Conservation (phyloP, 2,797 vertebrate species). For the Enteromius fasciolatus region DNA sequence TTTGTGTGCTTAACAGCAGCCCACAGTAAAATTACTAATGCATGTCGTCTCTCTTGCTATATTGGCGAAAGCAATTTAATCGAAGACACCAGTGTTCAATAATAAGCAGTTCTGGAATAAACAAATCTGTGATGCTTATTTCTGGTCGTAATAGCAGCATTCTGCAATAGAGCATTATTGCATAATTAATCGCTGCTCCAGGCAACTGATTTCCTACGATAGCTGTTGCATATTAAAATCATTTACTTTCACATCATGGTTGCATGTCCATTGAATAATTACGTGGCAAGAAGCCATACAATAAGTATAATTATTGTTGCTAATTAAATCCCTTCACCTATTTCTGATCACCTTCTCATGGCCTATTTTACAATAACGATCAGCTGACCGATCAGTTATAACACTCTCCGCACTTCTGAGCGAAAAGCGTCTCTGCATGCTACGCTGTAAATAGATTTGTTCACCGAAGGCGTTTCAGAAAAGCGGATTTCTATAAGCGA, state of each 20-base stretch:
- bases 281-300: not conserved
- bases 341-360: not conserved
- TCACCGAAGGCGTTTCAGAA: not conserved
- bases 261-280: not conserved
- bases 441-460: not conserved
- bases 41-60: not conserved
- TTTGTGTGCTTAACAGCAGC: not conserved
- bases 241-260: not conserved
- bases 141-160: not conserved
- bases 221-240: conserved; percentile 4
- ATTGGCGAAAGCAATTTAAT: not conserved
- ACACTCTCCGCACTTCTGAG: not conserved
- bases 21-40: not conserved
- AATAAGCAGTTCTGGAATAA: not conserved
- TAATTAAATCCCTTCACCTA: not conserved
- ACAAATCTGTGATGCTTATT: not conserved
- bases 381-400: too few species aligned
- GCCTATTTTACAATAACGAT: not conserved
- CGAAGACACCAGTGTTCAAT: not conserved
- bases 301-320: not conserved
- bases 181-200: not conserved
- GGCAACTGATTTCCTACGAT: not conserved
- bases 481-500: not conserved
- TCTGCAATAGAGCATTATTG: not conserved
- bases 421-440: not conserved